Evolutionary conservation across 2,113 vertebrate genomes (phyloP), one percentile per base, ranked within the genome.

Genomic region (Salminus brasiliensis): DNA sequence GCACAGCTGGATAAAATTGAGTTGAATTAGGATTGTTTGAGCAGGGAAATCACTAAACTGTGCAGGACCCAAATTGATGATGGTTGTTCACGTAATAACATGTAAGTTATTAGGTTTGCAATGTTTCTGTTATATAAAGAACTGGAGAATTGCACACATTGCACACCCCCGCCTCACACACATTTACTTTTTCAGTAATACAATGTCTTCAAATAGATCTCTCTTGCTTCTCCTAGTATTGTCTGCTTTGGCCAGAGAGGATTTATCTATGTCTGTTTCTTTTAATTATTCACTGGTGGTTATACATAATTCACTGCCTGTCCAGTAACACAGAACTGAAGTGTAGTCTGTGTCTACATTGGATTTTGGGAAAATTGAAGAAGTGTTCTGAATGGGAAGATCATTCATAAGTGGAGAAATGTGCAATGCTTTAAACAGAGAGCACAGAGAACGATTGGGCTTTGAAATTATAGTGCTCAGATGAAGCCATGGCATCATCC

Each of bases 281-380:
- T 81, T 85, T 83, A 87, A 89, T 86, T 85, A 87, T 87, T 86
- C 67, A 86, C 55, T 32, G 73, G 75, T 63, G 63, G 29, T 83
- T 65, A 76, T 83, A 76, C 72, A 84, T 88, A 86, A 82, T 81
- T 63, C 52, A 70, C 36, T 75, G 72, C 57, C 45, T 66, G 71
- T 45, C 23, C 72, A 71, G 13, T 52, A 9, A n/a, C 5, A n/a
- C 41, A 36, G 25, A 18, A 23, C 62, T 53, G 8, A 78, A 68
- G 15, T 16, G 73, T 55, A 43, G 34, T 67, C n/a, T 0, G 53
- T 79, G 29, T 75, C 52, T 68, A 62, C 62, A 29, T 60, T 74
- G 6, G 57, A 47, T 80, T 82, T 80, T 63, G 80, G 74, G 59
- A n/a, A 59, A 18, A 43, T 73, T 69, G 80, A 79, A 71, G 71